Conservation (phyloP, 2,113 vertebrate species). For the Cephalopterus ornatus region DNA sequence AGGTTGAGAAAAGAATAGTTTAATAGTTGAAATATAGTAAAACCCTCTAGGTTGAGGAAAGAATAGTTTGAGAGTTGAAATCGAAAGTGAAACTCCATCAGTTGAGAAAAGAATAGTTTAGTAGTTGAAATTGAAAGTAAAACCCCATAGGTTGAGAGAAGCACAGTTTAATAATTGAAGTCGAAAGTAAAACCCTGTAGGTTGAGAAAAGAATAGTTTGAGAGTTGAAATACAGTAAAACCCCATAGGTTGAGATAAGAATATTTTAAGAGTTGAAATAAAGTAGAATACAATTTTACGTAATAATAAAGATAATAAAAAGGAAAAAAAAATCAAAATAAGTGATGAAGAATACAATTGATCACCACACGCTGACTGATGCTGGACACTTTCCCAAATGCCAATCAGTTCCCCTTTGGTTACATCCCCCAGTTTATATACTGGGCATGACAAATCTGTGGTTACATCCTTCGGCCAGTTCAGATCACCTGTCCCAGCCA, state of each 20-base stretch:
- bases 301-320: neutral
- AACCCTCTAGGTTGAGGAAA: no score
- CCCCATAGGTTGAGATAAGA: neutral
- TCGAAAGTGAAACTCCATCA: no score
- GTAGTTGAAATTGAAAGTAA: neutral
- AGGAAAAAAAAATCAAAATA: neutral
- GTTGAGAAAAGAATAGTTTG: neutral
- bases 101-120: neutral
- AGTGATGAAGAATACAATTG: neutral
- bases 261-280: neutral
- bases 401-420: neutral
- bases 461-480: neutral
- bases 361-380: neutral
- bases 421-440: neutral
- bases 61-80: no score
- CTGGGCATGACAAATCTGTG: no score
- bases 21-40: no score
- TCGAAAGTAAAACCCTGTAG: neutral
- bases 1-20: no score
- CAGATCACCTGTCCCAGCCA: neutral
- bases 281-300: neutral
- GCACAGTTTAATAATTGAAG: neutral
- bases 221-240: neutral
- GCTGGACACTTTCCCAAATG: neutral
- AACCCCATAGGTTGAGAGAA: neutral